Percentiles rank a stretch among this genome's conserved stretches.
Conservation (phyloP, 2,888 invertebrate genomes). For the Limnephilus lunatus region DNA sequence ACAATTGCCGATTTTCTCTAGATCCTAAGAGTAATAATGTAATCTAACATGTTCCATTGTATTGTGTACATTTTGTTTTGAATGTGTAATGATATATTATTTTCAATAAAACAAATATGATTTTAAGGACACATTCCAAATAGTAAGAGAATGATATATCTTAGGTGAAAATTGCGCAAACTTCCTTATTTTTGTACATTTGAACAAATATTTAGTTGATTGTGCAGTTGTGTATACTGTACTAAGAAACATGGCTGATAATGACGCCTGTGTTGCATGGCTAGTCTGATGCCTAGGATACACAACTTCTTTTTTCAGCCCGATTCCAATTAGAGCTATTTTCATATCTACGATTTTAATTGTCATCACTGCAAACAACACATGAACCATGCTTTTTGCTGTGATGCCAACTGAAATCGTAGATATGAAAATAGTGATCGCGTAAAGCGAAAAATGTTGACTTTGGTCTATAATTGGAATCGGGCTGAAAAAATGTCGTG, state of each 20-base stretch:
- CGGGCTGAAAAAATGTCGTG: no score
- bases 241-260: background rate
- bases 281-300: no score
- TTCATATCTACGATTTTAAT: no score
- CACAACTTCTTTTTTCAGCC: no score
- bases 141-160: conserved; percentile 6
- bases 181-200: background rate
- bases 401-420: no score
- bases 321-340: no score
- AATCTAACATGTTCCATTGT: background rate
- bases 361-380: no score
- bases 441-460: no score
- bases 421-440: no score
- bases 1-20: conserved; percentile 4
- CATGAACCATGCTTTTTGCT: no score
- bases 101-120: background rate
- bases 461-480: no score
- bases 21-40: background rate
- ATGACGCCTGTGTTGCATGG: background rate
- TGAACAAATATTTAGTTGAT: background rate
- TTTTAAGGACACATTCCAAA: conserved; percentile 19
- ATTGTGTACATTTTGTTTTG: background rate
- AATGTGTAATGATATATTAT: conserved; percentile 12
- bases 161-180: background rate
- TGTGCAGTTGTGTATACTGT: background rate